Conservation (phyloP, 2,113 vertebrate genomes). For the Oncorhynchus kisutch region DNA sequence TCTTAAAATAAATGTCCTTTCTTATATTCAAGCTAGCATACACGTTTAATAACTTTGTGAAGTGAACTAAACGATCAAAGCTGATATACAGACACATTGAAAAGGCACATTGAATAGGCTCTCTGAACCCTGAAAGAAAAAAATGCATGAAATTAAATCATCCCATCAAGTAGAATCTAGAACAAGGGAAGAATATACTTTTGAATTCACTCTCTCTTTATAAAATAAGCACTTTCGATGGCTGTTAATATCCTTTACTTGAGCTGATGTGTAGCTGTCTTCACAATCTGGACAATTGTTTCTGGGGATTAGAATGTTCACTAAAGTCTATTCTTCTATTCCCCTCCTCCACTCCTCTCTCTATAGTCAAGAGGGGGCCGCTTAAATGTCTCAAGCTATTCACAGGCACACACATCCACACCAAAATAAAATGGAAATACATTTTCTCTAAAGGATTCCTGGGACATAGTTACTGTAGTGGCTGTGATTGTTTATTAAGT, state of each 20-base stretch:
- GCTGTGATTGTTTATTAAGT: neutral
- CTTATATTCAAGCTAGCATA: too few species aligned
- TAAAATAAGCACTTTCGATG: neutral
- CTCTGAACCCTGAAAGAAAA: neutral
- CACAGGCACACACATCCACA: neutral
- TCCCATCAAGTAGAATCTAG: neutral
- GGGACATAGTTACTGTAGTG: neutral
- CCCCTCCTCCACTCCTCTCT: slow-evolving; percentile 4
- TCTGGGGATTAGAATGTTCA: neutral
- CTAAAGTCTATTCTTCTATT: neutral
- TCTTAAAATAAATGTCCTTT: too few species aligned
- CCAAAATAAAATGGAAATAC: neutral
- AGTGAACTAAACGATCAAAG: too few species aligned
- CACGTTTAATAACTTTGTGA: too few species aligned
- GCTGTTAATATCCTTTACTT: neutral
- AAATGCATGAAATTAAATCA: neutral
- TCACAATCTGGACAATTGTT: neutral
- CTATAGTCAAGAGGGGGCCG: neutral
- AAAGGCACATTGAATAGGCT: neutral
- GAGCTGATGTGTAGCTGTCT: neutral
- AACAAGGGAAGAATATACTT: neutral
- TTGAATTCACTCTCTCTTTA: neutral
- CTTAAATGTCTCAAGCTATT: neutral
- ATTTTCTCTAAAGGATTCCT: neutral
- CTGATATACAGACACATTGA: neutral